Conservation (phyloP, 2,113 vertebrate species). For the Mastomys natalensis region DNA sequence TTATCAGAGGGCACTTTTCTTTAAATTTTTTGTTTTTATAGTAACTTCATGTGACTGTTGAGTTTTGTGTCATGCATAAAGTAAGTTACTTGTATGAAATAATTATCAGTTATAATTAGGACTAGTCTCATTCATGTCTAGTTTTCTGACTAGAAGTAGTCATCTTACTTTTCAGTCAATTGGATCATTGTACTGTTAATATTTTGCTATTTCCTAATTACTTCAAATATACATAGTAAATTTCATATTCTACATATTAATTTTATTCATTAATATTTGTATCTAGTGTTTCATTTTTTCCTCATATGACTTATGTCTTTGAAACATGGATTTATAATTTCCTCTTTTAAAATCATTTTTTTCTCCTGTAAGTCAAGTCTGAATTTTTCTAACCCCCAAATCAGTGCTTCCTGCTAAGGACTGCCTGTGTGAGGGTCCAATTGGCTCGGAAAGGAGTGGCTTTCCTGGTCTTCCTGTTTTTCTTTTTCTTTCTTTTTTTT, state of each 20-base stretch:
- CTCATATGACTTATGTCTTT: constrained; percentile 43
- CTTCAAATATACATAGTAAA: constrained; percentile 45
- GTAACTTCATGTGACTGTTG: constrained; percentile 70
- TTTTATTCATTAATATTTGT: constrained; percentile 53
- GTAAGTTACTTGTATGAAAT: constrained; percentile 62
- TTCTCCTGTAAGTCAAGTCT: constrained; percentile 51
- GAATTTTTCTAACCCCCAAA: constrained; percentile 21
- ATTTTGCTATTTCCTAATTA: constrained; percentile 48
- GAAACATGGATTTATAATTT: constrained; percentile 59
- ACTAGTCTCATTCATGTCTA: constrained; percentile 46
- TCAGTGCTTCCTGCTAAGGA: constrained; percentile 34
- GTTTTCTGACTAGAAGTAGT: constrained; percentile 75
- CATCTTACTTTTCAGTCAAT: constrained; percentile 75
- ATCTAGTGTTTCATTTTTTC: constrained; percentile 56
- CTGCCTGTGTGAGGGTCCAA: constrained; percentile 66
- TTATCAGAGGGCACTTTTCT: constrained; percentile 57
- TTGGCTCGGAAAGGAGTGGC: constrained; percentile 78
- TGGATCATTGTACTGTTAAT: constrained; percentile 69
- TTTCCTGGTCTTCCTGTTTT: constrained; percentile 68
- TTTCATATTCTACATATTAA: constrained; percentile 50
- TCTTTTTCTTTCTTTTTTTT: neutral
- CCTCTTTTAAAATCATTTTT: constrained; percentile 58
- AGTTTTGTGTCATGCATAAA: constrained; percentile 72
- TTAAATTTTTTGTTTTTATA: constrained; percentile 57
- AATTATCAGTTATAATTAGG: constrained; percentile 60